Evolutionary conservation across 2,113 vertebrate genomes (phyloP).

Genomic region (Thamnophis sirtalis): DNA sequence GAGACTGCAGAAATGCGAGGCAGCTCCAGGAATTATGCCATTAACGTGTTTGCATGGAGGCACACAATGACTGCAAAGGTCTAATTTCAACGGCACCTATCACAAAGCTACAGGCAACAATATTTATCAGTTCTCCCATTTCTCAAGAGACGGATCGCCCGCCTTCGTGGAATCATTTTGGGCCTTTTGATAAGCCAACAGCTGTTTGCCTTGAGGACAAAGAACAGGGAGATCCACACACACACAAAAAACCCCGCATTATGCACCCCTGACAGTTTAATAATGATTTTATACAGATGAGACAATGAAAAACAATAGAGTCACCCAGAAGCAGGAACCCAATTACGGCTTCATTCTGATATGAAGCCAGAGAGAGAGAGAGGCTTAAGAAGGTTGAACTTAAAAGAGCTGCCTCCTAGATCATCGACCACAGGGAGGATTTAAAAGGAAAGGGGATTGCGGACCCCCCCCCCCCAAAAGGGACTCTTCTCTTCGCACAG

Average conservation of each 20-base stretch:
- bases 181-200: conserved; percentile 55
- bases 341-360: conserved; percentile 19
- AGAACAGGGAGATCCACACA: conserved; percentile 55
- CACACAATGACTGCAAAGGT: conserved; percentile 56
- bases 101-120: conserved; percentile 61
- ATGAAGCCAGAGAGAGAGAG: background rate
- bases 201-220: conserved; percentile 63
- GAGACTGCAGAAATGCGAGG: conserved; percentile 67
- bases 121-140: conserved; percentile 61
- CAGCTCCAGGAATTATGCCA: conserved; percentile 71
- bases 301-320: conserved; percentile 50
- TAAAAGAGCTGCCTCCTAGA: conserved; percentile 22
- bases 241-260: background rate
- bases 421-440: background rate
- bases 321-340: conserved; percentile 35
- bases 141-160: conserved; percentile 36
- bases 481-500: background rate
- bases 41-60: conserved; percentile 60
- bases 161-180: conserved; percentile 36
- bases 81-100: conserved; percentile 50
- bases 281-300: conserved; percentile 57
- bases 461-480: background rate
- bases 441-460: background rate
- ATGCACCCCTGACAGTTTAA: conserved; percentile 48
- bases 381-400: conserved; percentile 31